Evolutionary conservation across 2,113 vertebrate species (phyloP).

Genomic region (Boleophthalmus pectinirostris): DNA sequence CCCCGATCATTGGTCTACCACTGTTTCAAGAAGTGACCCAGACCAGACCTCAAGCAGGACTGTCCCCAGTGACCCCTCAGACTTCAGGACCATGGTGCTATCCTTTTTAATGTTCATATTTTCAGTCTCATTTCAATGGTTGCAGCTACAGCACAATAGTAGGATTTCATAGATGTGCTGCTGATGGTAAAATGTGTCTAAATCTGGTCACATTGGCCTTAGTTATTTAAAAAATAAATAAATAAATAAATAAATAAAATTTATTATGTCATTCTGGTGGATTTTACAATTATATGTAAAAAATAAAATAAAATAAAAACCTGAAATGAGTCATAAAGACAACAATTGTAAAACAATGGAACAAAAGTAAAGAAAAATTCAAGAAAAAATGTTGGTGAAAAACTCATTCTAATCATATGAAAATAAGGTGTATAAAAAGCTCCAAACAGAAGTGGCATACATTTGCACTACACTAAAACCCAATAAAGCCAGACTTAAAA

Average conservation of each 20-base stretch:
- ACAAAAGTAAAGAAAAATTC: no score
- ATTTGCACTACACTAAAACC: no score
- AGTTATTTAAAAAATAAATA: neutral
- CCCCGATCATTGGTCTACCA: constrained; percentile 81
- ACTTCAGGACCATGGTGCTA: neutral
- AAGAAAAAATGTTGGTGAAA: no score
- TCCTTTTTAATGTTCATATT: neutral
- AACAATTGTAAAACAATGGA: no score
- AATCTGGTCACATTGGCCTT: neutral
- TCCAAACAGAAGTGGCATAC: no score
- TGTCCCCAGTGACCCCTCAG: neutral
- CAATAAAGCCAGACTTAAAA: no score
- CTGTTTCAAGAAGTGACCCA: constrained; percentile 79
- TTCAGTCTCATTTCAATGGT: neutral
- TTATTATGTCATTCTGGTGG: neutral
- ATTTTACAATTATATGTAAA: neutral
- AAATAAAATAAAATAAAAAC: neutral
- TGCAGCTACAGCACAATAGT: neutral
- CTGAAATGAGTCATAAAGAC: neutral
- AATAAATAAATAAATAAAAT: no score
- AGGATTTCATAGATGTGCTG: neutral
- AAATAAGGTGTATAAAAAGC: no score
- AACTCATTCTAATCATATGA: no score
- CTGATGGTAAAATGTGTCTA: neutral
- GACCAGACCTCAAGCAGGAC: constrained; percentile 2